These are phyloP conservation scores for Chaenocephalus aceratus DNA, from an alignment of 2,113 vertebrate species.

Conservation along the genomic window DNA sequence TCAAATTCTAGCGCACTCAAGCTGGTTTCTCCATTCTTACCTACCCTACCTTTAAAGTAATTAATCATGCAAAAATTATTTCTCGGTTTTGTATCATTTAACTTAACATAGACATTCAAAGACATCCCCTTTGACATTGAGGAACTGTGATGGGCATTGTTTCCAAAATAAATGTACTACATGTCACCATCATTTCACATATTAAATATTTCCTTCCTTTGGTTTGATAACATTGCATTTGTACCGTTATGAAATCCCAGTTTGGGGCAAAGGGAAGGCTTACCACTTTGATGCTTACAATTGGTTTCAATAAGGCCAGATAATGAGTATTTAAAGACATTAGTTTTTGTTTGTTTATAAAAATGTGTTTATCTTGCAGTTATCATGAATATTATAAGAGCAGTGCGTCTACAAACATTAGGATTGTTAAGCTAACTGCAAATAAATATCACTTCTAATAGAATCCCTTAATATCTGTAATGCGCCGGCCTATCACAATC, in stretches of 20 bases:
- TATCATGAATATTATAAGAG: background rate
- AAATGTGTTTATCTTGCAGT: background rate
- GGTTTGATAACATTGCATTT: background rate
- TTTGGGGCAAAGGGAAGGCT: background rate
- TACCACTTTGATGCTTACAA: background rate
- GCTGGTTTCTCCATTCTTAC: no score
- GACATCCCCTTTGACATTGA: no score
- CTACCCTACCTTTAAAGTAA: no score
- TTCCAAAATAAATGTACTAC: no score
- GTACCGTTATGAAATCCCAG: background rate
- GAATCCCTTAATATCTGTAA: background rate
- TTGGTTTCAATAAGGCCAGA: background rate
- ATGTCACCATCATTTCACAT: background rate
- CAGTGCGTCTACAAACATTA: background rate
- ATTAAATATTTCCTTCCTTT: background rate
- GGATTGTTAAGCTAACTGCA: background rate
- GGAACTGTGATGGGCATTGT: no score
- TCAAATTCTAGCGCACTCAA: no score
- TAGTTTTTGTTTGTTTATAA: no score
- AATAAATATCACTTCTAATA: background rate
- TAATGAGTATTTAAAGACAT: background rate
- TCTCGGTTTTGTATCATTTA: no score
- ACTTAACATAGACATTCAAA: no score
- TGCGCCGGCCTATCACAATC: background rate
- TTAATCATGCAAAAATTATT: no score